phyloP scores from a whole-genome alignment of 2,888 invertebrate genomes.

The Acronicta psi region DNA sequence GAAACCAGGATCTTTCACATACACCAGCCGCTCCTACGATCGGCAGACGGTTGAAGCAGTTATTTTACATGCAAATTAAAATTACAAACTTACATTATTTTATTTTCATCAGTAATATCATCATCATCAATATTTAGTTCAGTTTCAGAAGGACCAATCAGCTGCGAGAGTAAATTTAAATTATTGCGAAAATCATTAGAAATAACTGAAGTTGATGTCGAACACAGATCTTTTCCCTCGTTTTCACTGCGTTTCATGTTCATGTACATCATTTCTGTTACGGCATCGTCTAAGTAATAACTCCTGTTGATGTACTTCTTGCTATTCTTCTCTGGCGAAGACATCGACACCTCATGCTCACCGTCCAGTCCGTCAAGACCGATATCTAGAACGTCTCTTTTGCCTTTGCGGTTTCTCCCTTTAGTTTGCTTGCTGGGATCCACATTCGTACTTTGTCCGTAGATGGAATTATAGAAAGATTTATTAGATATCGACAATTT shows the following conservation, averaged over 20 bases:
- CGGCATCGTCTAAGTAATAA: slow-evolving; percentile 77
- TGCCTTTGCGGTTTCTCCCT: slow-evolving; percentile 56
- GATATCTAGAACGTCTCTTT: slow-evolving; percentile 40
- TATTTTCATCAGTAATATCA: slow-evolving; percentile 29
- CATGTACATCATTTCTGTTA: slow-evolving; percentile 75
- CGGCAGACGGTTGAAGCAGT: no score
- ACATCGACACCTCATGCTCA: slow-evolving; percentile 49
- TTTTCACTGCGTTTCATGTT: slow-evolving; percentile 62
- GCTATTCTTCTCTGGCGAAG: slow-evolving; percentile 54
- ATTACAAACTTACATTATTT: slow-evolving; percentile 33
- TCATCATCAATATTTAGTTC: slow-evolving; percentile 46
- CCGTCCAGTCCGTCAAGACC: slow-evolving; percentile 45
- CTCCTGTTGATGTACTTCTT: slow-evolving; percentile 72
- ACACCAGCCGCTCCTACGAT: no score
- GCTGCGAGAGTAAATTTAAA: slow-evolving; percentile 59
- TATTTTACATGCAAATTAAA: neutral
- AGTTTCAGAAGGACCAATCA: slow-evolving; percentile 55
- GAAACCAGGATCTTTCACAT: no score
- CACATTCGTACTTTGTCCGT: slow-evolving; percentile 67
- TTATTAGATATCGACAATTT: slow-evolving; percentile 84
- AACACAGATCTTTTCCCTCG: slow-evolving; percentile 52
- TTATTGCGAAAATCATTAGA: slow-evolving; percentile 67
- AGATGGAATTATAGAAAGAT: slow-evolving; percentile 84
- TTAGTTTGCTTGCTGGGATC: slow-evolving; percentile 55
- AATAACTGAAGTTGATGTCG: slow-evolving; percentile 65